Evolutionary conservation across 2,888 invertebrate species (phyloP).

Genomic region (Chorisops tibialis): DNA sequence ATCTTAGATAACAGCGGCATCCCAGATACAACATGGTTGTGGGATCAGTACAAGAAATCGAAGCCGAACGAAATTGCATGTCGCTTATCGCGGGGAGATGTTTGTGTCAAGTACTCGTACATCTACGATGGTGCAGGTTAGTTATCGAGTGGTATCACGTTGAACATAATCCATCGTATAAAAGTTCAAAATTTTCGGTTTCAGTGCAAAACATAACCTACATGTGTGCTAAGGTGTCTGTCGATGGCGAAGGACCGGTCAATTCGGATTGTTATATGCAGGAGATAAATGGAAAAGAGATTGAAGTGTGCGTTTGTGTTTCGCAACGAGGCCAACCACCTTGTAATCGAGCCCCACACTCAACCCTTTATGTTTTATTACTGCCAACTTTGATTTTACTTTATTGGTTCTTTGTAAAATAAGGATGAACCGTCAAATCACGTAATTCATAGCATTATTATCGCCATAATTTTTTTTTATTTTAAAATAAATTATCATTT

Average conservation of each 20-base stretch:
- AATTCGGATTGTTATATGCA: slow-evolving; percentile 60
- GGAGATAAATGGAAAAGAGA: slow-evolving; percentile 52
- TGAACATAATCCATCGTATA: neutral
- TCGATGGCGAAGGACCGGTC: slow-evolving; percentile 52
- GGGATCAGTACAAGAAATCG: slow-evolving; percentile 54
- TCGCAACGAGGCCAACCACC: slow-evolving; percentile 50
- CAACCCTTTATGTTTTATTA: too few species aligned
- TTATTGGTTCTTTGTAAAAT: too few species aligned
- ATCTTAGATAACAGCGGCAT: slow-evolving; percentile 61
- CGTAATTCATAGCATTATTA: too few species aligned
- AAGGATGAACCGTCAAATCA: too few species aligned
- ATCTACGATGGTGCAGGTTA: slow-evolving; percentile 60
- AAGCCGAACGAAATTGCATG: slow-evolving; percentile 55
- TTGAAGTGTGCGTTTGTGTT: slow-evolving; percentile 56
- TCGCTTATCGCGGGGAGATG: slow-evolving; percentile 57
- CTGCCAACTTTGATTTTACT: too few species aligned
- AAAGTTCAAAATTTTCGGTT: slow-evolving; percentile 39
- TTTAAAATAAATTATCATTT: too few species aligned
- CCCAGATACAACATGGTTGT: slow-evolving; percentile 62
- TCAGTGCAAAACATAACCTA: slow-evolving; percentile 67
- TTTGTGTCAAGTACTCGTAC: slow-evolving; percentile 64
- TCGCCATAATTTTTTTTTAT: too few species aligned
- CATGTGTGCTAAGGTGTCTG: slow-evolving; percentile 64
- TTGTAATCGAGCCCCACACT: slow-evolving; percentile 53
- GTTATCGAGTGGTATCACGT: neutral